These are phyloP conservation scores for Vireo griseus DNA, from an alignment of 2,797 vertebrate genomes.

Conservation along the genomic window DNA sequence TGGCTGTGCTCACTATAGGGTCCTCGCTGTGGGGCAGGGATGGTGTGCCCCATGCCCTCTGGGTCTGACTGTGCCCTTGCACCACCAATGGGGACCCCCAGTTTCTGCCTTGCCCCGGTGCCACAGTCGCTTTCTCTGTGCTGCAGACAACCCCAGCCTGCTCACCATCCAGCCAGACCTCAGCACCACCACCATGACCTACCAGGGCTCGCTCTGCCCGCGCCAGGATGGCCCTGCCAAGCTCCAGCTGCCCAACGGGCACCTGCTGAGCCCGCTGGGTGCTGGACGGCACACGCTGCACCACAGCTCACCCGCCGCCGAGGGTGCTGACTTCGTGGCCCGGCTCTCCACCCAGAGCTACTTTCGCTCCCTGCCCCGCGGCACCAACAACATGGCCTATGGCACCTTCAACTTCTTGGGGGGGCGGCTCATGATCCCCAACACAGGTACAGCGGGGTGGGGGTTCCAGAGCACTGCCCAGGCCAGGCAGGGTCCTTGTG, in stretches of 20 bases:
- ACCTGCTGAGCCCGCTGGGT: constrained; percentile 90
- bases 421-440: constrained; percentile 92
- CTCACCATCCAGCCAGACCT: constrained; percentile 98
- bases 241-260: constrained; percentile 92
- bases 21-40: not conserved
- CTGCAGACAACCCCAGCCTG: constrained; percentile 92
- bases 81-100: accelerated
- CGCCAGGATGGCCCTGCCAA: constrained; percentile 87
- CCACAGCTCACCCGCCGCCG: constrained; percentile 86
- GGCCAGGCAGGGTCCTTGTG: not conserved
- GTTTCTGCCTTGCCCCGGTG: accelerated
- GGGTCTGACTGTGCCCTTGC: accelerated
- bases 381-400: constrained; percentile 89
- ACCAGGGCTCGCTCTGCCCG: constrained; percentile 92
- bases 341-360: constrained; percentile 91
- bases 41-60: not conserved
- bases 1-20: not conserved
- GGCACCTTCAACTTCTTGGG: constrained; percentile 98
- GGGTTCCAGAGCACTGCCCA: not conserved
- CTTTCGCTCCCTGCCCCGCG: constrained; percentile 91
- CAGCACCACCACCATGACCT: constrained; percentile 94
- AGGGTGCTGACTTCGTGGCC: constrained; percentile 87
- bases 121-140: constrained; percentile 10
- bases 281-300: constrained; percentile 90
- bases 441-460: constrained; percentile 78